Evolutionary conservation across 1,140 invertebrate genomes (phyloP).

Genomic region (Hydropsyche tenuis): DNA sequence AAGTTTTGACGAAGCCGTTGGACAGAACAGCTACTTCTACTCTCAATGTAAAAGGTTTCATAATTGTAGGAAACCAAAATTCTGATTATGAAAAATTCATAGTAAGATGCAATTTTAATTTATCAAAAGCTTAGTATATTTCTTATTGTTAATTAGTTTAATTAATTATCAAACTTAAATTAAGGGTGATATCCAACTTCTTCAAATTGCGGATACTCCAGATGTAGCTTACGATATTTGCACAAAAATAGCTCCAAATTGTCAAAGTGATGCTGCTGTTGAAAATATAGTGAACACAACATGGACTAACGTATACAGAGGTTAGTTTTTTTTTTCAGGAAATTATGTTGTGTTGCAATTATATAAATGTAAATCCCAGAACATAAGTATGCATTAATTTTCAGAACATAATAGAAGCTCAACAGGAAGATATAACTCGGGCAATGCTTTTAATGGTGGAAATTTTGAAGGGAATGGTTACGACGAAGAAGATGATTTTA

Average conservation of each 20-base stretch:
- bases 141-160: neutral
- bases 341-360: too few relatives aligned
- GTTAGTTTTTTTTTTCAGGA: too few relatives aligned
- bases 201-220: constrained; percentile 74
- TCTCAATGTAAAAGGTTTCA: constrained; percentile 72
- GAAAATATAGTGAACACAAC: neutral
- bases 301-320: neutral
- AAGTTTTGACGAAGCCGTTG: constrained; percentile 66
- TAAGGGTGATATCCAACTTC: constrained; percentile 79
- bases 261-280: neutral
- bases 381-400: too few relatives aligned
- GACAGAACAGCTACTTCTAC: constrained; percentile 63
- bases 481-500: neutral
- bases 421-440: neutral
- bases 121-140: constrained; percentile 1
- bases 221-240: constrained; percentile 82
- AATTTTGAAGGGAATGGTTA: constrained; percentile 8
- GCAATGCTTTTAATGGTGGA: neutral
- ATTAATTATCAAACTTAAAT: too few relatives aligned
- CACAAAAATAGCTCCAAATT: constrained; percentile 22
- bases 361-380: too few relatives aligned
- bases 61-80: constrained; percentile 75
- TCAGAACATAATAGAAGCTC: neutral
- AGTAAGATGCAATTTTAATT: constrained; percentile 55
- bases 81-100: constrained; percentile 70